Conservation (phyloP, 1,140 invertebrate genomes). For the Cherax destructor region DNA sequence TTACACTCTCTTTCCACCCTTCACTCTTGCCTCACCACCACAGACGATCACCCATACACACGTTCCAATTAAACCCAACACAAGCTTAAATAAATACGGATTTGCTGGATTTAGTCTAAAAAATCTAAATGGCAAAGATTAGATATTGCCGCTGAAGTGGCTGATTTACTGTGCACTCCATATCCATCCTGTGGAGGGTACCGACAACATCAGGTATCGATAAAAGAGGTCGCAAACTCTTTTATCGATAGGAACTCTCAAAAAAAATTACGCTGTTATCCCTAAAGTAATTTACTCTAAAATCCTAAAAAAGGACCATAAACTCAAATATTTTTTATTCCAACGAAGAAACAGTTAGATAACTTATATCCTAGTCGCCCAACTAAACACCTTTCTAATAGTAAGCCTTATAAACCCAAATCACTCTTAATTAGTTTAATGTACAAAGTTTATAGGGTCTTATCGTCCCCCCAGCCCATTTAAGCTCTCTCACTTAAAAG, state of each 20-base stretch:
- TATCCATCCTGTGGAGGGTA: too few relatives aligned
- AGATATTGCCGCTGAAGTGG: too few relatives aligned
- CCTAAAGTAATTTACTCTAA: conserved; percentile 82
- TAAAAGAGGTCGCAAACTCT: too few relatives aligned
- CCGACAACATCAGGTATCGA: too few relatives aligned
- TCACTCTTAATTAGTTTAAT: conserved; percentile 75
- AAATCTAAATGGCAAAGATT: too few relatives aligned
- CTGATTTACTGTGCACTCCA: too few relatives aligned
- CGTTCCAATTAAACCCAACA: too few relatives aligned
- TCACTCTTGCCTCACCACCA: too few relatives aligned
- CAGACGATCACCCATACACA: too few relatives aligned
- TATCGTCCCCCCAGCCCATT: conserved; percentile 80
- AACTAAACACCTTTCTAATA: conserved; percentile 14
- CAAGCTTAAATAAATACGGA: too few relatives aligned
- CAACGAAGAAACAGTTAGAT: background rate
- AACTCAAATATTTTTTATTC: conserved; percentile 74
- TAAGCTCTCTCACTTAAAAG: conserved; percentile 75
- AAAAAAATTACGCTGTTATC: conserved; percentile 85
- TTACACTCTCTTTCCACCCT: too few relatives aligned
- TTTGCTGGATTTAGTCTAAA: too few relatives aligned
- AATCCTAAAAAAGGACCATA: conserved; percentile 74
- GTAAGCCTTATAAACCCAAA: background rate
- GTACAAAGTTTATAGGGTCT: conserved; percentile 79
- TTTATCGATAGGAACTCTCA: conserved; percentile 81
- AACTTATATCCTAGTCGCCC: conserved; percentile 36